Evolutionary conservation across 1,140 invertebrate species (phyloP).

Genomic region (Chionoecetes opilio): DNA sequence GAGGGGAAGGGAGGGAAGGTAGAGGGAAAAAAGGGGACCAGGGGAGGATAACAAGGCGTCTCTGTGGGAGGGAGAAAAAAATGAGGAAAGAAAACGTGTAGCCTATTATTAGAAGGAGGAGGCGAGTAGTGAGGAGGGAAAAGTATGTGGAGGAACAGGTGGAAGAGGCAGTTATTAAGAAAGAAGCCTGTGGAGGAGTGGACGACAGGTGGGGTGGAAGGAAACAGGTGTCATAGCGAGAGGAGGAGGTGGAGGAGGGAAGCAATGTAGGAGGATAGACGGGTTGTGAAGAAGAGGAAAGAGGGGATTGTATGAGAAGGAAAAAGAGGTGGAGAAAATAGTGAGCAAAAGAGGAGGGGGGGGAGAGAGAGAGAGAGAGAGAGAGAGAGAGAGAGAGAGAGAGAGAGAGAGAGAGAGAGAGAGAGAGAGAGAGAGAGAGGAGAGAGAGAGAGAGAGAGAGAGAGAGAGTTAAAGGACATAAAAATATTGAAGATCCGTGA

Average conservation of each 20-base stretch:
- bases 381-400: too few relatives aligned
- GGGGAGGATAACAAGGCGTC: too few relatives aligned
- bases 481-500: too few relatives aligned
- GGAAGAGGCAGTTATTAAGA: conserved; percentile 13
- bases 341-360: neutral
- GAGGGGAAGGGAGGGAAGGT: neutral
- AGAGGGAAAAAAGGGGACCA: neutral
- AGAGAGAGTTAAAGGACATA: too few relatives aligned
- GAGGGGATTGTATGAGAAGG: neutral
- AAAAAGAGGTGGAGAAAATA: neutral
- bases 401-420: too few relatives aligned
- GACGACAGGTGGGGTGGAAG: neutral
- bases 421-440: too few relatives aligned
- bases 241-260: neutral
- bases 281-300: neutral
- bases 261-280: neutral
- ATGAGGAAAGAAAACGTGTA: neutral
- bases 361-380: neutral
- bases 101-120: neutral
- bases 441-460: too few relatives aligned
- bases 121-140: neutral
- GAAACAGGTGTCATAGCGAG: neutral
- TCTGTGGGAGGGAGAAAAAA: neutral
- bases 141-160: neutral
- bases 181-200: neutral